phyloP scores from a whole-genome alignment of 2,113 vertebrate genomes.

The Echinops telfairi region DNA sequence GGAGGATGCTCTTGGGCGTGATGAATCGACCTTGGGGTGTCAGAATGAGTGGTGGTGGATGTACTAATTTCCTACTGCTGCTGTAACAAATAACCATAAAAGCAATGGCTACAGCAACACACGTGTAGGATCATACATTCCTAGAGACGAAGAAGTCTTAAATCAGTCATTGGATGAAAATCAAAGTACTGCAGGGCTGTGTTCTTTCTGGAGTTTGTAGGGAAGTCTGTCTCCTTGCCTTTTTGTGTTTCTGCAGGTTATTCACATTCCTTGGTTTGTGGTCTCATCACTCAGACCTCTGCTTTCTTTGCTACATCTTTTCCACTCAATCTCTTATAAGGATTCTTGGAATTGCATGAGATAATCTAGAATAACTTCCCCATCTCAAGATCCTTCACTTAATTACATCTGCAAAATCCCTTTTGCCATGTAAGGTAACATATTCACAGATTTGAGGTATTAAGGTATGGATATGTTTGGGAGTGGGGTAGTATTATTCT shows the following conservation, averaged over 20 bases:
- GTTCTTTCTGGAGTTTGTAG: not conserved
- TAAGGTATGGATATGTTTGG: not conserved
- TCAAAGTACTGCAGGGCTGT: not conserved
- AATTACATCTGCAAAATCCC: not conserved
- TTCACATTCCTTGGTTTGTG: not conserved
- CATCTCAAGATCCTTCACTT: not conserved
- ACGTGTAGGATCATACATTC: not conserved
- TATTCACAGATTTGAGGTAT: not conserved
- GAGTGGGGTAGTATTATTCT: not conserved
- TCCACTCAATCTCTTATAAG: not conserved
- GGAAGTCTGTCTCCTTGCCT: not conserved
- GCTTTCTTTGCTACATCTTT: not conserved
- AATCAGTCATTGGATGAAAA: not conserved
- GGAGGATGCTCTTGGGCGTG: fast-evolving
- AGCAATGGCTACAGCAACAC: not conserved
- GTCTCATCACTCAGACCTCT: not conserved
- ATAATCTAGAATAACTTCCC: not conserved
- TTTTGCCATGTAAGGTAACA: not conserved
- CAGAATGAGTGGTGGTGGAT: not conserved
- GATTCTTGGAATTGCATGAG: not conserved
- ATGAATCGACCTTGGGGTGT: fast-evolving
- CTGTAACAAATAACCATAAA: not conserved
- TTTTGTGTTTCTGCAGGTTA: not conserved
- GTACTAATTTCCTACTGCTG: not conserved
- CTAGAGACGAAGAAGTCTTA: not conserved